phyloP scores from a whole-genome alignment of 2,113 vertebrate genomes.

The Ranitomeya variabilis region DNA sequence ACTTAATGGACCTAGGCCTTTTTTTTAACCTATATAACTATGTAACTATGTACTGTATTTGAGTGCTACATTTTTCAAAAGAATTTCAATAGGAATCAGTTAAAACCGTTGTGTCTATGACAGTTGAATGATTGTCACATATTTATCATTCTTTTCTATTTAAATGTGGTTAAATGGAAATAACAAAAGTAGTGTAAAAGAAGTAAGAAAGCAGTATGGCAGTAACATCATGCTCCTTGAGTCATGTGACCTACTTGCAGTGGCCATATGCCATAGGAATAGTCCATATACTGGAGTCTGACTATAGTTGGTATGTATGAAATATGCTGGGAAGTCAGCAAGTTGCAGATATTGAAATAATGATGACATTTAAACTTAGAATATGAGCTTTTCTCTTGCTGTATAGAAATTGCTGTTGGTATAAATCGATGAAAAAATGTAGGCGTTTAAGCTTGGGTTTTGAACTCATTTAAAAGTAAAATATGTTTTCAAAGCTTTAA shows the following conservation, averaged over 20 bases:
- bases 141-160: background rate
- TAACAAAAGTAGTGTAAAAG: background rate
- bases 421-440: slow-evolving; percentile 71
- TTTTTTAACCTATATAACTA: too few species aligned
- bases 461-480: slow-evolving; percentile 80
- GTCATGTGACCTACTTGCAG: background rate
- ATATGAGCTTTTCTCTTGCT: slow-evolving; percentile 52
- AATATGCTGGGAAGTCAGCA: background rate
- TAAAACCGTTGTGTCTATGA: background rate
- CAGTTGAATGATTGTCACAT: background rate
- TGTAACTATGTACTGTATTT: too few species aligned
- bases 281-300: background rate
- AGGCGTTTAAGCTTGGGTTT: slow-evolving; percentile 65
- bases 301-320: background rate
- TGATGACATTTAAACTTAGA: background rate
- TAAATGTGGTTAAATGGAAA: background rate
- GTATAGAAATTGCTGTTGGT: slow-evolving; percentile 60
- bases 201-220: background rate
- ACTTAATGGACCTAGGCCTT: too few species aligned
- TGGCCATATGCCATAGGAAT: background rate
- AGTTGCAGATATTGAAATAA: background rate
- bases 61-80: too few species aligned
- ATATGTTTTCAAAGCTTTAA: slow-evolving; percentile 77
- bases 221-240: background rate
- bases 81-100: too few species aligned